Evolutionary conservation across 2,797 vertebrate species (phyloP), one percentile per base, ranked within the genome.

Genomic region (Tauraco hartlaubi): DNA sequence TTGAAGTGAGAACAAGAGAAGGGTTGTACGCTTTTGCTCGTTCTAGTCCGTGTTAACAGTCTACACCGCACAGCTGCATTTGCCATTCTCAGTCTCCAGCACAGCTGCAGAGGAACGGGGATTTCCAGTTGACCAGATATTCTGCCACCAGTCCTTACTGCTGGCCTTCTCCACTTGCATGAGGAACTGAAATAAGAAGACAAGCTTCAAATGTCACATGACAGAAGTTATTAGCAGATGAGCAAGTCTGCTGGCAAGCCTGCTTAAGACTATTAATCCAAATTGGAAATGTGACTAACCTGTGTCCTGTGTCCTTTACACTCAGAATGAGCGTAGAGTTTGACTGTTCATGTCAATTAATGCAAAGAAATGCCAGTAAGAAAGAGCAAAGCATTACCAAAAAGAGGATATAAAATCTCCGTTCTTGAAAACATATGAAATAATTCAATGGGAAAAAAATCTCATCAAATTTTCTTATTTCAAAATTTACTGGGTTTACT

Each of bases 21-120:
- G 14, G 5, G 9, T 29, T 3, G 1, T 43, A 14, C 39, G 14
- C 6, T 62, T 9, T 49, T 51, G n/a, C 31, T 74, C 0, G 0
- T 81, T 62, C 16, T 13, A 51, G 7, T 41, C 28, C 8, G 16
- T 55, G 5, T n/a, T 74, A 39, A 8, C 7, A 25, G 8, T 26
- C 23, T 49, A 5, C 59, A 39, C 2, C 44, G 17, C 59, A 23
- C 9, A 2, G 3, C 56, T 63, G 35, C 2, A 0, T 55, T 59
- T 69, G 33, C 10, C 8, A 3, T 31, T 37, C 56, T 31, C 29
- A 39, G 37, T 41, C 19, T 73, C 49, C 41, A 79, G 41, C 20
- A 11, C 0, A 5, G 29, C 26, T 78, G 46, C 48, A 75, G 46
- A 51, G 35, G 26, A 81, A 48, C 4, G 9, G 18, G 19, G 3